Evolutionary conservation across 1,140 invertebrate species (phyloP).

Genomic region (Colletes latitarsis): DNA sequence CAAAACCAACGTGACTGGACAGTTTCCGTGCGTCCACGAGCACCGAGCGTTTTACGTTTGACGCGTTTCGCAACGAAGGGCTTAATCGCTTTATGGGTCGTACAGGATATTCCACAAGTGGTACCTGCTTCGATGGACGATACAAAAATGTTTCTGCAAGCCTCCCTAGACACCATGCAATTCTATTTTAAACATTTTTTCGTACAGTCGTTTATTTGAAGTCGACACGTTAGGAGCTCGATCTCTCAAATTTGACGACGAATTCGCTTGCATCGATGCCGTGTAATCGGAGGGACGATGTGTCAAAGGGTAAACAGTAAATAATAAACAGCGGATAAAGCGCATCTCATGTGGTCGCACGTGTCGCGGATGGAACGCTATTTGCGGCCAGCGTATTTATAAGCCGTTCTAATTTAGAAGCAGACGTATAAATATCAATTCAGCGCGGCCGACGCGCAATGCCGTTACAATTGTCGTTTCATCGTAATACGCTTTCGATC

Average conservation of each 20-base stretch:
- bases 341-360: conserved; percentile 36
- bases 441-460: conserved; percentile 23
- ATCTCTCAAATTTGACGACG: not conserved
- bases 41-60: not conserved
- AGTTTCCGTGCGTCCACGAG: not conserved
- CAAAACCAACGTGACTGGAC: conserved; percentile 2
- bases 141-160: no score
- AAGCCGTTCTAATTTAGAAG: conserved; percentile 25
- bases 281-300: not conserved
- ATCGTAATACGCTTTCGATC: not conserved
- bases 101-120: no score
- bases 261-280: not conserved
- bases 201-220: no score
- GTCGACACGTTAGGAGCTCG: no score
- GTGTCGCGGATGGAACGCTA: conserved; percentile 36
- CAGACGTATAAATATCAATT: conserved; percentile 61
- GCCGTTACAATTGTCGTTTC: conserved; percentile 16
- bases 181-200: no score
- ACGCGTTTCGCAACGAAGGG: not conserved
- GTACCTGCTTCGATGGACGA: no score
- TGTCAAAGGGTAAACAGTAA: conserved; percentile 31
- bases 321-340: conserved; percentile 39
- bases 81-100: not conserved
- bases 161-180: no score
- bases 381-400: conserved; percentile 49